Evolutionary conservation across 1,140 invertebrate species (phyloP).

Genomic region (Sycophaga agraensis): DNA sequence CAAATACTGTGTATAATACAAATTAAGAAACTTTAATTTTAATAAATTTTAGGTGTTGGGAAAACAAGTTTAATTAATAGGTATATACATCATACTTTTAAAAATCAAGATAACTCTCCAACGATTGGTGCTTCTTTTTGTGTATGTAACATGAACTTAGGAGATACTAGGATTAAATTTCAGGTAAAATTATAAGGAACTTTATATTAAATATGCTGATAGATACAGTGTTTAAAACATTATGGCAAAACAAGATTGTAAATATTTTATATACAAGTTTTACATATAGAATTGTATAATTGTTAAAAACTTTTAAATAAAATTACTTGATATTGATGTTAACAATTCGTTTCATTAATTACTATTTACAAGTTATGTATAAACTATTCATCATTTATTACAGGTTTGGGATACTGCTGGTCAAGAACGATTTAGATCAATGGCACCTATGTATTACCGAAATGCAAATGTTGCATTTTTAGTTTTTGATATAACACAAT

Average conservation of each 20-base stretch:
- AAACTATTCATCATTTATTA: constrained; percentile 4
- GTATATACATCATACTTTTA: constrained; percentile 77
- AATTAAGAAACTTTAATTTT: neutral
- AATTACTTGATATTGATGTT: too few relatives aligned
- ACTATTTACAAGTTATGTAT: neutral
- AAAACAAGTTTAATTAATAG: constrained; percentile 82
- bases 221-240: too few relatives aligned
- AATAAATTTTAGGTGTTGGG: constrained; percentile 72
- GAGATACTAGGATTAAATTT: constrained; percentile 70
- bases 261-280: too few relatives aligned
- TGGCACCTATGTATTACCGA: constrained; percentile 92
- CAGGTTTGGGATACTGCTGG: constrained; percentile 90
- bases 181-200: constrained; percentile 60
- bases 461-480: constrained; percentile 85
- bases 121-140: constrained; percentile 90
- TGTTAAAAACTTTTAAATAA: too few relatives aligned
- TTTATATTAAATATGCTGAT: constrained; percentile 43
- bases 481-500: constrained; percentile 82
- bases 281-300: neutral
- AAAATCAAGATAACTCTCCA: constrained; percentile 71
- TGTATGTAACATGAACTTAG: constrained; percentile 75
- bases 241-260: too few relatives aligned
- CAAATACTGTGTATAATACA: neutral
- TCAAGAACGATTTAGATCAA: constrained; percentile 73
- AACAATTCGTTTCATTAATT: neutral